Conservation (phyloP, 2,113 vertebrate genomes). For the Cygnus atratus region DNA sequence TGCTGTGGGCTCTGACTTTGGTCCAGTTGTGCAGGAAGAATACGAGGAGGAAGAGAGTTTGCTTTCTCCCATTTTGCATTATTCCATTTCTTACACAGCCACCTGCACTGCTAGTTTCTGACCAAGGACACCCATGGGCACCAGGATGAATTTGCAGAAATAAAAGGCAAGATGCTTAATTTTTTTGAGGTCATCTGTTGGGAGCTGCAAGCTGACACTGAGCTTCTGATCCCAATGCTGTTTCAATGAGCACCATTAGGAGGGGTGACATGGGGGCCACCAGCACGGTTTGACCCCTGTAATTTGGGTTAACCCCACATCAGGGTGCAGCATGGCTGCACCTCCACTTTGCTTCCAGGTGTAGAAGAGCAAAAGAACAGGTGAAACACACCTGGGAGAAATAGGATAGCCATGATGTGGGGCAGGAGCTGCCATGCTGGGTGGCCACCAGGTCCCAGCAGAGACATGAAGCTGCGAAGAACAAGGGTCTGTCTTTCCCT, state of each 20-base stretch:
- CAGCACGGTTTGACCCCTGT: background rate
- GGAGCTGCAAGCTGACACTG: background rate
- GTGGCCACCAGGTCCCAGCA: background rate
- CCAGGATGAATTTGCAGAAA: background rate
- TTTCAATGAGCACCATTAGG: background rate
- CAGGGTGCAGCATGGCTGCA: background rate
- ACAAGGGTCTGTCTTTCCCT: background rate
- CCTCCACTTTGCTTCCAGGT: background rate
- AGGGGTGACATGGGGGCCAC: background rate
- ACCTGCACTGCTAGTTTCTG: background rate
- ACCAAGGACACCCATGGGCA: background rate
- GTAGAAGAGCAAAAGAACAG: background rate
- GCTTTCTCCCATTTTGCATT: background rate
- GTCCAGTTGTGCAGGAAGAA: background rate
- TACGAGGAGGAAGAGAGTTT: background rate
- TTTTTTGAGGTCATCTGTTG: background rate
- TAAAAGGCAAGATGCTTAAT: background rate
- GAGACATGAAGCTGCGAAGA: background rate
- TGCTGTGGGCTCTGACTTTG: background rate
- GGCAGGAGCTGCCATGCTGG: background rate
- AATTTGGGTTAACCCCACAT: background rate
- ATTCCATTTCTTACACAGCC: background rate
- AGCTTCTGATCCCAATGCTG: background rate
- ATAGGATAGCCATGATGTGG: accelerated
- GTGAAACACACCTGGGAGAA: background rate